Conservation (phyloP, 2,113 vertebrate species). For the Tautogolabrus adspersus region DNA sequence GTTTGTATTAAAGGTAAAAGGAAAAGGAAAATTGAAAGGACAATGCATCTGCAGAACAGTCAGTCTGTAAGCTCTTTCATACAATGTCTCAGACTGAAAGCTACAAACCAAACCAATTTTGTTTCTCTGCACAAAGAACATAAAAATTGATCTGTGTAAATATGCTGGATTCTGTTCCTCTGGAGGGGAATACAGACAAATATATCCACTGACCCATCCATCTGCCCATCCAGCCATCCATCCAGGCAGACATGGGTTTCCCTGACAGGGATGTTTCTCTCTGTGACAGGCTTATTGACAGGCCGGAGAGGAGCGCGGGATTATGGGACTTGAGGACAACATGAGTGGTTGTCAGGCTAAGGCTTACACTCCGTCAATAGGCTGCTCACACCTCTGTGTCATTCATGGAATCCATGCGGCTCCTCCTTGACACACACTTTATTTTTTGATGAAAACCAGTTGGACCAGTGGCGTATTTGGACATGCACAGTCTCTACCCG, state of each 20-base stretch:
- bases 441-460: conserved; percentile 58
- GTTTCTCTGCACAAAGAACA: conserved; percentile 37
- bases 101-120: conserved; percentile 40
- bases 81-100: conserved; percentile 38
- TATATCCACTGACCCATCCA: conserved; percentile 53
- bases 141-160: conserved; percentile 62
- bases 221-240: conserved; percentile 31
- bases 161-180: conserved; percentile 48
- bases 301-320: conserved; percentile 34
- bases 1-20: conserved; percentile 21
- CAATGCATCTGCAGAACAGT: conserved; percentile 35
- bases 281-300: conserved; percentile 64
- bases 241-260: conserved; percentile 28
- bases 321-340: conserved; percentile 49
- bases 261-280: conserved; percentile 54
- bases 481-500: background rate
- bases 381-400: conserved; percentile 47
- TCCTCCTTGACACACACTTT: conserved; percentile 1
- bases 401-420: conserved; percentile 51
- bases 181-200: conserved; percentile 37
- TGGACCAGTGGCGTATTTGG: conserved; percentile 49
- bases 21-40: conserved; percentile 40
- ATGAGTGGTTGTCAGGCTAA: conserved; percentile 48
- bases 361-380: conserved; percentile 38
- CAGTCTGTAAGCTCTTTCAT: conserved; percentile 25